phyloP scores from a whole-genome alignment of 1,140 invertebrate species.

The Planococcus citri region DNA sequence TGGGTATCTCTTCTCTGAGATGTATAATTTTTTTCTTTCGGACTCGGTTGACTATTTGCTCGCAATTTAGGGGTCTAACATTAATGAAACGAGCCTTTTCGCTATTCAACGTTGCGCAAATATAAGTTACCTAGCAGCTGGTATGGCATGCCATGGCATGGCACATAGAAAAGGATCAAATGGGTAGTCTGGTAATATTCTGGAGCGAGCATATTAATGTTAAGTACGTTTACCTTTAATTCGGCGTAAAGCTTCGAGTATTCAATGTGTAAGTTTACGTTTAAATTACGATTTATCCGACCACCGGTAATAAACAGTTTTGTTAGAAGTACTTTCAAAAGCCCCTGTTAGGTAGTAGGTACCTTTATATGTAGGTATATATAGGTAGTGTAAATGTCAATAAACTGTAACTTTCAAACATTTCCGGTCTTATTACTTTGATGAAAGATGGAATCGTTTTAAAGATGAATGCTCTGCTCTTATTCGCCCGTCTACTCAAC shows the following conservation, averaged over 20 bases:
- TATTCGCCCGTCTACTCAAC: too few relatives aligned
- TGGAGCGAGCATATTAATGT: neutral
- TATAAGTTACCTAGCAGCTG: too few relatives aligned
- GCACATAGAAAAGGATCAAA: too few relatives aligned
- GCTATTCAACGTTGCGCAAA: too few relatives aligned
- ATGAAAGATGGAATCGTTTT: neutral
- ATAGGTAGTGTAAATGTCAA: neutral
- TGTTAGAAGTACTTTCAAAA: neutral
- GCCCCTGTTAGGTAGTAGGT: neutral
- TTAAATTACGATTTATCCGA: conserved; percentile 7
- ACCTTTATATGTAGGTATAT: neutral
- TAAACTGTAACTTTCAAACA: neutral
- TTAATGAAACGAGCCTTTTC: too few relatives aligned
- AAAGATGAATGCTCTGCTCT: neutral
- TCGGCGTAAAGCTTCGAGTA: neutral
- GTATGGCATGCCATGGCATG: too few relatives aligned
- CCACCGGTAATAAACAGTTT: neutral
- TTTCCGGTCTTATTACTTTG: neutral
- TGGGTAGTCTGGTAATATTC: neutral
- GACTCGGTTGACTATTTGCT: too few relatives aligned
- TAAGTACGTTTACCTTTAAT: neutral
- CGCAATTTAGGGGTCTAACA: too few relatives aligned
- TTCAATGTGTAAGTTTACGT: neutral
- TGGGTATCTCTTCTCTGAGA: too few relatives aligned
- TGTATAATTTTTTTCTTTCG: too few relatives aligned